Evolutionary conservation across 2,888 invertebrate genomes (phyloP).

Genomic region (Harmothoe impar): DNA sequence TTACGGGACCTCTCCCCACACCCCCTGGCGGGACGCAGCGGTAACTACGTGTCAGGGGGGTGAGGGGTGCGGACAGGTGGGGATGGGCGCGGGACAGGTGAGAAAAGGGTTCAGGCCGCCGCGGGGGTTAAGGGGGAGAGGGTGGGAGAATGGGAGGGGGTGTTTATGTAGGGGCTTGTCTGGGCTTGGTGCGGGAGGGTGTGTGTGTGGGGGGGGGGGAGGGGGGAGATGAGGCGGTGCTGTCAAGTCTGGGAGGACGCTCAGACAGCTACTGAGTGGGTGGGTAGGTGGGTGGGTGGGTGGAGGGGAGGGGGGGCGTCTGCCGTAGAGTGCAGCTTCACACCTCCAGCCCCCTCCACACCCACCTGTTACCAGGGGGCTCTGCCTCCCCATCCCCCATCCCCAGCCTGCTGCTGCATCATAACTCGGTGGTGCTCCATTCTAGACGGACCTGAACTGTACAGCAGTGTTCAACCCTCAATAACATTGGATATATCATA

Average conservation of each 20-base stretch:
- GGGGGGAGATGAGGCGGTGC: too few relatives aligned
- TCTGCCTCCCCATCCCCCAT: neutral
- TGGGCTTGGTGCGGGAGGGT: neutral
- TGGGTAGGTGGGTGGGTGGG: neutral
- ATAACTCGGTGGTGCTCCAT: too few relatives aligned
- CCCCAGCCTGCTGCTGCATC: neutral
- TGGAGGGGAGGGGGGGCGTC: neutral
- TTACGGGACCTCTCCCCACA: neutral
- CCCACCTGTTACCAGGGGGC: neutral
- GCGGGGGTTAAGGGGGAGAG: neutral
- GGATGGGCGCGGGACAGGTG: neutral
- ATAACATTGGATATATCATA: too few relatives aligned
- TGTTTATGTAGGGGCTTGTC: too few relatives aligned
- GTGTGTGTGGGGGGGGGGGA: neutral
- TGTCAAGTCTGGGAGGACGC: neutral
- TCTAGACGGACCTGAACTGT: too few relatives aligned
- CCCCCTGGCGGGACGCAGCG: neutral
- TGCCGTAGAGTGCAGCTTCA: neutral
- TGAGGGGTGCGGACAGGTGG: constrained; percentile 10
- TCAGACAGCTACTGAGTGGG: neutral
- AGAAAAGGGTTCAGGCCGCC: neutral
- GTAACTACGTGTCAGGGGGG: neutral
- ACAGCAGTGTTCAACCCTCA: too few relatives aligned
- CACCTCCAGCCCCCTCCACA: neutral
- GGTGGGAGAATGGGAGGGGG: too few relatives aligned